These are phyloP conservation scores for Aleadryas rufinucha DNA, from an alignment of 2,113 vertebrate species.

Conservation along the genomic window DNA sequence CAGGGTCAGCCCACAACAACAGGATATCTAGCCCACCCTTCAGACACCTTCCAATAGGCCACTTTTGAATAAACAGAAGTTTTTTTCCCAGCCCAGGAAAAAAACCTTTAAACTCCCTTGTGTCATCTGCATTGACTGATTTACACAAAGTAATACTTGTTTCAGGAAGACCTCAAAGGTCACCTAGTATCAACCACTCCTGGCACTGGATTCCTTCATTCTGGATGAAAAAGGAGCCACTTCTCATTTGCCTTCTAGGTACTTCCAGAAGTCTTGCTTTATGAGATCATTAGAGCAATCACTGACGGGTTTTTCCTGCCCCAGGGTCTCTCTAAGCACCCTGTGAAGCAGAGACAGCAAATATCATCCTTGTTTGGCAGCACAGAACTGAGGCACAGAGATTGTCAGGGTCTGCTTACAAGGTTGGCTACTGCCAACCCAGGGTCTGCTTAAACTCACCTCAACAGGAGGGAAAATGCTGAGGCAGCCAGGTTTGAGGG, in stretches of 20 bases:
- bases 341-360: not conserved
- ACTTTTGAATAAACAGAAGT: not conserved
- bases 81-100: not conserved
- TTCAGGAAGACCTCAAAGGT: not conserved
- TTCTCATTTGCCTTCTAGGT: not conserved
- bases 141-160: not conserved
- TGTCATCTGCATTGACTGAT: not conserved
- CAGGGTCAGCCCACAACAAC: not conserved
- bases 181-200: not conserved
- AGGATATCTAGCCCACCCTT: not conserved
- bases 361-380: not conserved
- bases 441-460: not conserved
- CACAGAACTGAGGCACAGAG: not conserved
- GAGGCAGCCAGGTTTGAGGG: not conserved
- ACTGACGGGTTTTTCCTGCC: not conserved
- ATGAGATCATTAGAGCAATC: not conserved
- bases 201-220: not conserved
- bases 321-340: not conserved
- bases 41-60: not conserved
- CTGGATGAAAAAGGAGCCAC: not conserved
- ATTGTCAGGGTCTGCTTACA: accelerated
- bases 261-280: not conserved
- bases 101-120: not conserved
- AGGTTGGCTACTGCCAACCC: not conserved
- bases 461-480: not conserved